Evolutionary conservation across 2,888 invertebrate genomes (phyloP).

Genomic region (Antheraea assamensis): DNA sequence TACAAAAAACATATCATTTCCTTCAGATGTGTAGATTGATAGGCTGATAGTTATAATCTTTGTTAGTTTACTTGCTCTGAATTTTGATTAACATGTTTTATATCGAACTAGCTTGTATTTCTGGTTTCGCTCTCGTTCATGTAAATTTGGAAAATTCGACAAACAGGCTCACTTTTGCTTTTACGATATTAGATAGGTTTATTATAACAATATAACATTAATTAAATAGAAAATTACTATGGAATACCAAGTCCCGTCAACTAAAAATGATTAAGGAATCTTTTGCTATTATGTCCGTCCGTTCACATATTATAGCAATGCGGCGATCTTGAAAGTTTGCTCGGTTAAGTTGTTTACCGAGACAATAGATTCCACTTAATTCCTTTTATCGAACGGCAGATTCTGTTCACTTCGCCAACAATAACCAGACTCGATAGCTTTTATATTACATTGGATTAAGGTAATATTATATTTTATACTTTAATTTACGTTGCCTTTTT

Average conservation of each 20-base stretch:
- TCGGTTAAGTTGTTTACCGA: constrained; percentile 45
- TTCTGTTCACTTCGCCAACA: neutral
- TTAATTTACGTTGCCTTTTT: neutral
- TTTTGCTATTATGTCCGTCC: neutral
- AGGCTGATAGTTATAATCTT: too few relatives aligned
- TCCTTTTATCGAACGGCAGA: constrained; percentile 28
- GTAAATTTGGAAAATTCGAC: too few relatives aligned
- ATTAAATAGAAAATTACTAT: neutral
- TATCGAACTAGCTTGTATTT: too few relatives aligned
- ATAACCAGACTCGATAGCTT: neutral
- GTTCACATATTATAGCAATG: constrained; percentile 30
- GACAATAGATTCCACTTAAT: constrained; percentile 42
- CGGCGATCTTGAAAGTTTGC: constrained; percentile 37
- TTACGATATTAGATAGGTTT: neutral
- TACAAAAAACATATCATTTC: too few relatives aligned
- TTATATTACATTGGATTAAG: neutral
- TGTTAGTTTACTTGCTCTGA: too few relatives aligned
- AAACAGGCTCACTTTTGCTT: too few relatives aligned
- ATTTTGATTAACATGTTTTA: too few relatives aligned
- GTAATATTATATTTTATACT: neutral
- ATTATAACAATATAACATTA: neutral
- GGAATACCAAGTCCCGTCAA: neutral
- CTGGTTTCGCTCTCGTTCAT: too few relatives aligned
- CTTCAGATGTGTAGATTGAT: too few relatives aligned
- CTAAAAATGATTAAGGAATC: neutral